Base-by-base conservation (phyloP, 2,113 vertebrate genomes). In the Hucho hucho region DNA sequence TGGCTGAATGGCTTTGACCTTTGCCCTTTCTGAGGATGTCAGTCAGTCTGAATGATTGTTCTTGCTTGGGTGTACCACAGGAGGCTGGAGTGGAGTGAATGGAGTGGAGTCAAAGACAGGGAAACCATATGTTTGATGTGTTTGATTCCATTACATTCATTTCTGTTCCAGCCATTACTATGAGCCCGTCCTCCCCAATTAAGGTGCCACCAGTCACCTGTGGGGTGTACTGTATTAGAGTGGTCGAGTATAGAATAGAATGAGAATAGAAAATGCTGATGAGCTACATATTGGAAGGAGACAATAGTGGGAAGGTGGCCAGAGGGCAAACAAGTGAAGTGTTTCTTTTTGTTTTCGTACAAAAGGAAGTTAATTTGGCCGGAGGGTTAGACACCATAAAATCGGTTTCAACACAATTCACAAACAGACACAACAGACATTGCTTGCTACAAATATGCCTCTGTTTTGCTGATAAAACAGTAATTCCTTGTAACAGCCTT, bases 1-100 rank as follows among this genome's bases (percentile, higher is more conserved):
- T 67, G 64, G 65, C 72, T 83, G 74, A 82, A 85, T 81, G 71
- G 69, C 16, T 70, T 69, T 81, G 63, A 81, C 64, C 64, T 84
- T 78, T 72, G 47, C 71, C 78, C 43, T 53, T 64, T 75, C 16
- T 72, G 67, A 64, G 66, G 64, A 73, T 49, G 29, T 70, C 53
- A 18, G 37, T 37, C 37, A 37, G 53, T 75, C 14, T 74, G 53
- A 75, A 78, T 74, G 43, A 16, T 12, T 56, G 13, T 74, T 29
- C 58, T 61, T 61, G 49, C 49, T 16, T 53, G 11, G 37, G 7
- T 11, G 9, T 43, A 43, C 37, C 37, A 43, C 37, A 43, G 37
- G 2, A 43, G 37, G 37, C 9, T 43, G 37, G 37, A 43, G 11
- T 43, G 37, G 37, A 43, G 37, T 43, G 37, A 43, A 43, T 43